Evolutionary conservation across 1,140 invertebrate species (phyloP), one percentile per base, ranked within the genome.

Genomic region (Pantala flavescens): DNA sequence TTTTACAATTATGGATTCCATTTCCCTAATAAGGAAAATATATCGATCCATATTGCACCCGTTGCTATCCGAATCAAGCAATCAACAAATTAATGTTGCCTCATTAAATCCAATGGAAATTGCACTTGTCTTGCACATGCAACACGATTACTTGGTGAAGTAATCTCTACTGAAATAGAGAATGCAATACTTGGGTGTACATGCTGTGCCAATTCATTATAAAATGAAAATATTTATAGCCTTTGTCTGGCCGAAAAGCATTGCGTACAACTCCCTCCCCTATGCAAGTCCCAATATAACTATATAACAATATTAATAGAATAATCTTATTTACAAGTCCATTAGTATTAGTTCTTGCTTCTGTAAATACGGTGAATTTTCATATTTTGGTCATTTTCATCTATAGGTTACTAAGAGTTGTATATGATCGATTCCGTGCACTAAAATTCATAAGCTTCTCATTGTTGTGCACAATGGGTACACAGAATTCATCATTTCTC

Each of bases 241-340:
- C 49, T 21, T 63, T 21, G 14, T 63, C 49, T 63, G 49, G 49
- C 49, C 5, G 14, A 63, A 63, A 63, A 63, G 49, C 49, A 63
- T 63, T 21, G 49, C 49, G n/a, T 63, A 63, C 49, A 63, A 63
- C 49, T 63, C 49, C 49, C 49, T 63, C n/a, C 49, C 49, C 49
- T 63, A 21, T 16, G 49, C 49, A 21, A 63, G 49, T 63, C 49
- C 49, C 49, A 63, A 63, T 63, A 63, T 63, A 63, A 63, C 49
- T 63, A 63, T 63, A 63, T 63, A 63, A 63, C 49, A 63, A 63
- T 63, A 63, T 63, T 63, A 63, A 63, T 63, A 63, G 49, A 63
- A 63, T 63, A 63, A 63, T 63, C 49, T 63, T 63, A 63, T 63
- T 63, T 63, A 63, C 49, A 63, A 63, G 49, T 63, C 49, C 49